A percentile compares a stretch with the other conserved stretches of the same genome.
phyloP scores from a whole-genome alignment of 2,797 vertebrate species.

The Poeciliopsis gracilis region DNA sequence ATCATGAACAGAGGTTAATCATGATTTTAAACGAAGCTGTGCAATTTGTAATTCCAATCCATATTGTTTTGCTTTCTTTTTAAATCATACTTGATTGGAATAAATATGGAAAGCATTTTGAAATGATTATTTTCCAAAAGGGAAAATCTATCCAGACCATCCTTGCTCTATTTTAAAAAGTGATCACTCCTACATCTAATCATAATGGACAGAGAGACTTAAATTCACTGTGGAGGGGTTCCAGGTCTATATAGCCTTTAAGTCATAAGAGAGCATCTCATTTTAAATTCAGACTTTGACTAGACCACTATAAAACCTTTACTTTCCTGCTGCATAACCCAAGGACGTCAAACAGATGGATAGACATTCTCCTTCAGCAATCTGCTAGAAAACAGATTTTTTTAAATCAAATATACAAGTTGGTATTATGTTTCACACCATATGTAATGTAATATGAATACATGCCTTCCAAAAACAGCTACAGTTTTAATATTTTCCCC shows the following conservation, averaged over 20 bases:
- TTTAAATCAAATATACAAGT: background rate
- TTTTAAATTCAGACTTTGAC: background rate
- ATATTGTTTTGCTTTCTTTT: background rate
- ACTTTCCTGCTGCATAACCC: background rate
- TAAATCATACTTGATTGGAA: background rate
- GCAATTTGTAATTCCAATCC: conserved; percentile 14
- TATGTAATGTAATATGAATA: background rate
- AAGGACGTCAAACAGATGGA: background rate
- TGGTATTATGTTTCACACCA: background rate
- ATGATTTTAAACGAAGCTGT: conserved; percentile 11
- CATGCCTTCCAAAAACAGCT: background rate
- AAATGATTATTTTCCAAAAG: background rate
- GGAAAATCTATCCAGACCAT: background rate
- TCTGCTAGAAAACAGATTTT: background rate
- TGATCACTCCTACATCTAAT: background rate
- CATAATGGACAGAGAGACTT: background rate
- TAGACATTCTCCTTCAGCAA: background rate
- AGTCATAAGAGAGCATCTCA: background rate
- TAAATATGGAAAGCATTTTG: background rate
- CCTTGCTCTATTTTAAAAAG: background rate
- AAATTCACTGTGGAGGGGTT: background rate
- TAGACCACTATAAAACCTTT: background rate
- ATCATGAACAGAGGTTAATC: conserved; percentile 15
- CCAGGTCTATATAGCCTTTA: background rate
- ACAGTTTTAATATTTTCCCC: background rate